Evolutionary conservation across 2,113 vertebrate genomes (phyloP).

Genomic region (Regulus satrapa): DNA sequence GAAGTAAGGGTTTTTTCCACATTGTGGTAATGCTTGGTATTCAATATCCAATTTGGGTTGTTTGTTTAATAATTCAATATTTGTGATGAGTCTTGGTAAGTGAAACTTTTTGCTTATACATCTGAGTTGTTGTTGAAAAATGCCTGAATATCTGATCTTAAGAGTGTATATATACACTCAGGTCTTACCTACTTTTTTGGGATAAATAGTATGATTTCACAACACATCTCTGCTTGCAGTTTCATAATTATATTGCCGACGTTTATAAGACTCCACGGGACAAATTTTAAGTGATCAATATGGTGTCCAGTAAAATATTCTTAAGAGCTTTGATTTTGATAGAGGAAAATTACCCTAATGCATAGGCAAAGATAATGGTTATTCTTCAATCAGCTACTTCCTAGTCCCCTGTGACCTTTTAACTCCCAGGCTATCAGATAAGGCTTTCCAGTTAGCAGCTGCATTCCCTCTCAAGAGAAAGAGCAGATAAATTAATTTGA

Average conservation of each 20-base stretch:
- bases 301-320: neutral
- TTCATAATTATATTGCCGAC: neutral
- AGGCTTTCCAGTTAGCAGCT: neutral
- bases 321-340: neutral
- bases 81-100: neutral
- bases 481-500: neutral
- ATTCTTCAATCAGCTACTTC: neutral
- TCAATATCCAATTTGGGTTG: slow-evolving; percentile 12
- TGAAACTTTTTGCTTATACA: neutral
- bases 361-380: neutral
- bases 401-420: neutral
- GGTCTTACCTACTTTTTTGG: neutral
- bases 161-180: neutral
- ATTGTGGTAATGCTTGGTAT: neutral
- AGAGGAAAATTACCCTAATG: neutral
- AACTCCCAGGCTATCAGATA: neutral
- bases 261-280: neutral
- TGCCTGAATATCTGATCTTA: neutral
- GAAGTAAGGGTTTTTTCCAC: neutral
- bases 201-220: neutral
- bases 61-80: slow-evolving; percentile 31
- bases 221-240: neutral
- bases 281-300: neutral
- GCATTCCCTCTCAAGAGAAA: neutral
- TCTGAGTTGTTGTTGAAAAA: neutral